Evolutionary conservation across 2,888 invertebrate species (phyloP).

Genomic region (Sesia apiformis): DNA sequence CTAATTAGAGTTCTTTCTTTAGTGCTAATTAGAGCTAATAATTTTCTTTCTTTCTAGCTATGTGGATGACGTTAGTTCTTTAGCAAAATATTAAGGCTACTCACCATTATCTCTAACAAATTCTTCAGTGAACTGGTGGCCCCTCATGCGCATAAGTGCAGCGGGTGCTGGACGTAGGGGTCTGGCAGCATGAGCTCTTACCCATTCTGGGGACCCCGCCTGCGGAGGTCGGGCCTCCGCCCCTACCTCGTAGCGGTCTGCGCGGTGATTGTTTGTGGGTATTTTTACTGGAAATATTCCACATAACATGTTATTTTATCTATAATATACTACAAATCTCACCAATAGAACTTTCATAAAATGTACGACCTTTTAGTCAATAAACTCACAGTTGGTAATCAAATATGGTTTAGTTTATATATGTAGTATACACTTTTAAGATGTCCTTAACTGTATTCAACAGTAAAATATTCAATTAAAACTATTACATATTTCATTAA

Average conservation of each 20-base stretch:
- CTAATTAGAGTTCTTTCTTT: too few species aligned
- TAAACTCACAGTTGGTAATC: too few species aligned
- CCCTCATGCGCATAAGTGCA: conserved; percentile 41
- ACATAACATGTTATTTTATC: too few species aligned
- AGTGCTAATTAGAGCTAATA: too few species aligned
- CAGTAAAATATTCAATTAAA: too few species aligned
- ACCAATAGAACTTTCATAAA: not conserved
- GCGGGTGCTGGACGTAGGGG: conserved; percentile 45
- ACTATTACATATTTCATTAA: too few species aligned
- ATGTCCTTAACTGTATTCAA: too few species aligned
- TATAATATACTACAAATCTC: too few species aligned
- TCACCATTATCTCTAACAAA: conserved; percentile 62
- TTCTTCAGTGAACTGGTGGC: conserved; percentile 59
- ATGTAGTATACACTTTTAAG: too few species aligned
- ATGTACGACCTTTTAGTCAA: not conserved
- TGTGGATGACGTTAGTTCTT: too few species aligned
- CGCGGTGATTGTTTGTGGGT: conserved; percentile 66
- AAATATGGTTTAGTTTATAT: too few species aligned
- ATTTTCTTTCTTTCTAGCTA: too few species aligned
- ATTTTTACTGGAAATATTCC: conserved; percentile 49
- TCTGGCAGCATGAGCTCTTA: conserved; percentile 49
- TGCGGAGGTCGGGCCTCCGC: conserved; percentile 57
- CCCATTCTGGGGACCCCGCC: conserved; percentile 65
- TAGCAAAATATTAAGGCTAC: not conserved
- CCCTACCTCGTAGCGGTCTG: conserved; percentile 65